These are phyloP conservation scores for Nothoprocta pentlandii DNA, from an alignment of 2,113 vertebrate species.

Conservation along the genomic window DNA sequence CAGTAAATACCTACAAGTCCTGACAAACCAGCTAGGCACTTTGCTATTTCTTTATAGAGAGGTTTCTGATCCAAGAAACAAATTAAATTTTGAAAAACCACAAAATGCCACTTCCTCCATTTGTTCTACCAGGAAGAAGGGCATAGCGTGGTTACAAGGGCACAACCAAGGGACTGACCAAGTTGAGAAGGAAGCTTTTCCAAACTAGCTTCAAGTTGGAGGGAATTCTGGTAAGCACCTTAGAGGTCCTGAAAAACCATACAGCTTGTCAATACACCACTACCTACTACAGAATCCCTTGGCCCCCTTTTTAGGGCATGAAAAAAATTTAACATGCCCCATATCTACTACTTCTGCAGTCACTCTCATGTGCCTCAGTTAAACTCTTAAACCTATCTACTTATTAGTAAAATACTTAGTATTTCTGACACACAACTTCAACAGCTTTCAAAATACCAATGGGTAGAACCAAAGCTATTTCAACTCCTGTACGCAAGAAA, in stretches of 20 bases:
- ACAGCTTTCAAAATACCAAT: no score
- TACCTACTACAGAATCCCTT: background rate
- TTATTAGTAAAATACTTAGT: background rate
- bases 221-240: background rate
- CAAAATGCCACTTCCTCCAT: background rate
- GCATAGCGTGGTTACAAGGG: background rate
- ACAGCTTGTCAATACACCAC: background rate
- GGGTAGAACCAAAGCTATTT: background rate
- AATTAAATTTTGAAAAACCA: background rate
- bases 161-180: background rate
- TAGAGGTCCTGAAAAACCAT: background rate
- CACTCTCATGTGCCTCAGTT: background rate
- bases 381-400: background rate
- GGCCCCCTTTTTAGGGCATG: no score
- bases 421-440: no score
- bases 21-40: background rate
- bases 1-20: background rate
- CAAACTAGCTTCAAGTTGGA: background rate
- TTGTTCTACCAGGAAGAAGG: background rate
- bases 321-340: no score
- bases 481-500: background rate
- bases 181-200: no score
- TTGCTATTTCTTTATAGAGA: background rate
- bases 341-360: background rate
- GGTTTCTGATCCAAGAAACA: background rate